phyloP scores from a whole-genome alignment of 2,888 invertebrate genomes.

The Gryllus longicercus region DNA sequence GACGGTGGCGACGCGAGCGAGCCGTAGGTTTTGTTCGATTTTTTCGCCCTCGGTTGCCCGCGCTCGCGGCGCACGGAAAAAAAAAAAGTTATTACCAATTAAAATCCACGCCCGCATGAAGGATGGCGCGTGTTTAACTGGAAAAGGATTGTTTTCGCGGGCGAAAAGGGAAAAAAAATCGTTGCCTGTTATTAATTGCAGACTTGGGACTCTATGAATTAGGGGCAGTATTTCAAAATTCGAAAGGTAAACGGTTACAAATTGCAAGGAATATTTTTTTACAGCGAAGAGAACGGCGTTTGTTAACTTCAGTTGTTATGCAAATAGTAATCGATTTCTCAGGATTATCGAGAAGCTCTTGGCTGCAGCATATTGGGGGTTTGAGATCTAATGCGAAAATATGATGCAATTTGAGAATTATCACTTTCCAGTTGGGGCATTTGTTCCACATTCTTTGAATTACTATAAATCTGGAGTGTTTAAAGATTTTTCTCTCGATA shows the following conservation, averaged over 20 bases:
- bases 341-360: not conserved
- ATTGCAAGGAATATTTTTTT: conserved; percentile 17
- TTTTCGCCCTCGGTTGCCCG: not conserved
- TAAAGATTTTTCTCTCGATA: no score
- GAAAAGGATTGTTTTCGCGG: conserved; percentile 17
- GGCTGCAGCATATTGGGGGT: not conserved
- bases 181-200: conserved; percentile 5
- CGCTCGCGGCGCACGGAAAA: not conserved
- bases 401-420: conserved; percentile 9
- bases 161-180: conserved; percentile 2
- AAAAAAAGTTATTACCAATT: conserved; percentile 12
- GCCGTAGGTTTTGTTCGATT: not conserved
- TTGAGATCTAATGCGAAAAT: not conserved
- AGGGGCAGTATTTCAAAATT: conserved; percentile 9
- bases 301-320: conserved; percentile 10
- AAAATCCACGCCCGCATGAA: conserved; percentile 5
- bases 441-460: not conserved
- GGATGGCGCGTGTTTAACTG: conserved; percentile 1
- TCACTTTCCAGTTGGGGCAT: not conserved
- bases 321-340: conserved; percentile 5
- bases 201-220: conserved; percentile 17
- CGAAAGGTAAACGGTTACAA: conserved; percentile 7
- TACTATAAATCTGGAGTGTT: not conserved
- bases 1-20: not conserved
- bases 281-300: not conserved